Evolutionary conservation across 2,797 vertebrate species (phyloP), one percentile per base, ranked within the genome.

Genomic region (Calcarius lapponicus): DNA sequence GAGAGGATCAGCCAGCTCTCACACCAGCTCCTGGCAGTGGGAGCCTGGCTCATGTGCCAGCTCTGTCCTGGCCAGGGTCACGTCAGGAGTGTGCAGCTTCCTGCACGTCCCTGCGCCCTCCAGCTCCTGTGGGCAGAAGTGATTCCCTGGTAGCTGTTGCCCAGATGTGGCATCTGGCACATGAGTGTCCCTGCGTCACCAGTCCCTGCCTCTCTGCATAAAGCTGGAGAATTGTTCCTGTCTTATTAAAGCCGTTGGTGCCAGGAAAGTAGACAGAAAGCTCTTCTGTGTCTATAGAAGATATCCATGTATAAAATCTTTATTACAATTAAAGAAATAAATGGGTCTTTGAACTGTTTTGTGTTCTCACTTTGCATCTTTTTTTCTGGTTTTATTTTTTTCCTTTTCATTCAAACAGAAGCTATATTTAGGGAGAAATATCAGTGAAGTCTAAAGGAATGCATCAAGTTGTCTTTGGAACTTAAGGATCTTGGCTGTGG

Each of bases 21-120:
- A 15, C 1, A 6, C 17, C 17, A 38, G 51, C 32, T 90, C 32
- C 47, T 0, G 0, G 24, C 10, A 1, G 1, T 1, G 0, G n/a
- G 50, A 58, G 31, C 29, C 36, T 18, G 8, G n/a, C 16, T 64
- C 0, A 0, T 0, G 0, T 0, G 0, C 34, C 2, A 2, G 24
- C 58, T 53, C 26, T 54, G 24, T 13, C 82, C 54, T 10, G 5
- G 38, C 3, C 1, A 34, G 47, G 58, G 43, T 91, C 25, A 9
- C 0, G 0, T 12, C 0, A 0, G 58, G 36, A 61, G 6, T 0
- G 2, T 0, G 1, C 48, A 29, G 17, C 48, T 73, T 74, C 71
- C 64, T 5, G 9, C 34, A 26, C 5, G 4, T 48, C 54, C 34
- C 18, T 29, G 13, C 0, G 6, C 17, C 32, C 38, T 72, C 32